A percentile compares a stretch with the other conserved stretches of the same genome.
Evolutionary conservation across 2,113 vertebrate species (phyloP).

Genomic region (Lynx canadensis): DNA sequence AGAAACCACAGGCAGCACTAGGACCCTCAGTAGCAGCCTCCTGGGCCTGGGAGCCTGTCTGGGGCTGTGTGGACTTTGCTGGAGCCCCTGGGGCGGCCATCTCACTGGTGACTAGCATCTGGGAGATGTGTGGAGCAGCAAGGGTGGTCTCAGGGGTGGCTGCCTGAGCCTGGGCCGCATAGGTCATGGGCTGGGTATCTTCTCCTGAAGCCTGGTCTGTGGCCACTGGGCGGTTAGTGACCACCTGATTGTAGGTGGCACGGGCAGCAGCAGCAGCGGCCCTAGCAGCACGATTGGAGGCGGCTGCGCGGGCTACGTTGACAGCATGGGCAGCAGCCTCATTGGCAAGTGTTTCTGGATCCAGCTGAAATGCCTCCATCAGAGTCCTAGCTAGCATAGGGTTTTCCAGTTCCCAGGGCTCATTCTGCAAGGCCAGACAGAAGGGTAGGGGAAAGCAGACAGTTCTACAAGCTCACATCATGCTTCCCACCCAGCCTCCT

Average conservation of each 20-base stretch:
- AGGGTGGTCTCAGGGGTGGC: neutral
- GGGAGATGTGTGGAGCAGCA: neutral
- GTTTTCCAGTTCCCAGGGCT: constrained; percentile 72
- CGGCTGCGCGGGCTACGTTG: constrained; percentile 44
- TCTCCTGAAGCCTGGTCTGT: neutral
- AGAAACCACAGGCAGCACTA: neutral
- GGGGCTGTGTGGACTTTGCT: neutral
- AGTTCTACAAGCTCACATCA: neutral
- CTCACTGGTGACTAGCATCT: neutral
- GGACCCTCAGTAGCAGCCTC: constrained; percentile 22
- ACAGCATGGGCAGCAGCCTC: constrained; percentile 32
- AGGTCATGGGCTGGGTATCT: neutral
- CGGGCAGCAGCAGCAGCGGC: constrained; percentile 33
- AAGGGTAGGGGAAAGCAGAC: neutral
- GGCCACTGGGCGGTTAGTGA: neutral
- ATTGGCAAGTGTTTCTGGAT: constrained; percentile 55
- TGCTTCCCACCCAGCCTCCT: neutral
- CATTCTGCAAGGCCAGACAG: constrained; percentile 54
- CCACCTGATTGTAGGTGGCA: constrained; percentile 27
- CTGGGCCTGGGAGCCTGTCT: neutral
- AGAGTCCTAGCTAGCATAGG: constrained; percentile 70
- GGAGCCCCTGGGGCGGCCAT: neutral
- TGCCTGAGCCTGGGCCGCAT: neutral
- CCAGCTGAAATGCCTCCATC: constrained; percentile 68
- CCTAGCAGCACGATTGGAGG: constrained; percentile 55